Conservation (phyloP, 1,140 invertebrate species). For the Orchesella cincta region DNA sequence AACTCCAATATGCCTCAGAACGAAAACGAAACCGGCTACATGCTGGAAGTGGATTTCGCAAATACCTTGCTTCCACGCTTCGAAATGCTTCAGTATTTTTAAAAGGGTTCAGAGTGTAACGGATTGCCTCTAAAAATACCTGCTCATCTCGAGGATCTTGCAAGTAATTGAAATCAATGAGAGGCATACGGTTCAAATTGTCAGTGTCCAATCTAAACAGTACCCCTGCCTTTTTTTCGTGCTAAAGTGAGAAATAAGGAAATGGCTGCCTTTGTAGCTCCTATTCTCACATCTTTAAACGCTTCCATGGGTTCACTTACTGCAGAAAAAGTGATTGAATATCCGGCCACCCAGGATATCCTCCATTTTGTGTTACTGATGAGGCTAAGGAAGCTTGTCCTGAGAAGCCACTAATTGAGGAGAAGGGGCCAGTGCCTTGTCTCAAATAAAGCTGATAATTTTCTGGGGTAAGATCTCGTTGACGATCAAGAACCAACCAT, state of each 20-base stretch:
- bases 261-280: neutral
- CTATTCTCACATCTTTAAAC: neutral
- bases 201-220: neutral
- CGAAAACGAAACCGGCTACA: conserved; percentile 37
- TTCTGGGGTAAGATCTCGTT: neutral
- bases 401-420: neutral
- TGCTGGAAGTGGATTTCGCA: conserved; percentile 28
- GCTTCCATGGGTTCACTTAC: conserved; percentile 12
- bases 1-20: conserved; percentile 54
- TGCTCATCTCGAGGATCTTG: neutral
- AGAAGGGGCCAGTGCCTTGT: neutral
- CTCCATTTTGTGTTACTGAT: conserved; percentile 3
- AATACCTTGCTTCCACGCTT: conserved; percentile 47
- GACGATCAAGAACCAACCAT: neutral
- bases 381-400: conserved; percentile 36
- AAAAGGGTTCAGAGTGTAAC: conserved; percentile 50
- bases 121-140: neutral
- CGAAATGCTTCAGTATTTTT: conserved; percentile 51
- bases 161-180: conserved; percentile 15
- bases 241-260: conserved; percentile 23
- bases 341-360: conserved; percentile 30
- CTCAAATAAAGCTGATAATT: neutral
- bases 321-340: neutral
- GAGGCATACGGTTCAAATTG: neutral
- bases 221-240: conserved; percentile 52